Evolutionary conservation across 2,113 vertebrate genomes (phyloP).

Genomic region (Galemys pyrenaicus): DNA sequence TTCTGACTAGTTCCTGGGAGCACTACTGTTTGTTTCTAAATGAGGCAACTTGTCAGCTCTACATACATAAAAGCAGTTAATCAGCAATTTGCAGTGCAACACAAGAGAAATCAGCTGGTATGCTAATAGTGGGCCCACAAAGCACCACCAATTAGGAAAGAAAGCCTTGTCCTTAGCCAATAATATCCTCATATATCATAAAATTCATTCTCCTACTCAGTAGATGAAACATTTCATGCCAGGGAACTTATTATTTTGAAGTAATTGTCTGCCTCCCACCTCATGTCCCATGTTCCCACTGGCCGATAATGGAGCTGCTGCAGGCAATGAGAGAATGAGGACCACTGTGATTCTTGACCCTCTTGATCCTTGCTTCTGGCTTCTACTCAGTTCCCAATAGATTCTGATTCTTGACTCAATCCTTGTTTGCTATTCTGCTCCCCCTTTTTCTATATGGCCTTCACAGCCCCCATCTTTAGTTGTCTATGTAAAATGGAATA

Average conservation of each 20-base stretch:
- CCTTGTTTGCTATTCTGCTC: neutral
- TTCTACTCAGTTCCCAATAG: neutral
- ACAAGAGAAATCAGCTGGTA: slow-evolving; percentile 29
- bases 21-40: slow-evolving; percentile 72
- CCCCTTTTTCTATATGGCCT: neutral
- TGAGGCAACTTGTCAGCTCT: slow-evolving; percentile 62
- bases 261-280: slow-evolving; percentile 14
- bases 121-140: slow-evolving; percentile 13
- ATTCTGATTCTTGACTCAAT: neutral
- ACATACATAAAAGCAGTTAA: slow-evolving; percentile 71
- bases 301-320: neutral
- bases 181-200: slow-evolving; percentile 44
- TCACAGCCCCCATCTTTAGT: neutral
- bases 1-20: slow-evolving; percentile 70
- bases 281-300: neutral
- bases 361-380: neutral
- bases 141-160: slow-evolving; percentile 53
- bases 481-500: neutral
- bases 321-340: neutral
- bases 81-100: slow-evolving; percentile 67
- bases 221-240: slow-evolving; percentile 39
- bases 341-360: neutral
- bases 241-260: slow-evolving; percentile 57
- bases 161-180: slow-evolving; percentile 40
- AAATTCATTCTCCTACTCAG: neutral